phyloP scores from a whole-genome alignment of 2,797 vertebrate species.

The Malacoctenus gilli region DNA sequence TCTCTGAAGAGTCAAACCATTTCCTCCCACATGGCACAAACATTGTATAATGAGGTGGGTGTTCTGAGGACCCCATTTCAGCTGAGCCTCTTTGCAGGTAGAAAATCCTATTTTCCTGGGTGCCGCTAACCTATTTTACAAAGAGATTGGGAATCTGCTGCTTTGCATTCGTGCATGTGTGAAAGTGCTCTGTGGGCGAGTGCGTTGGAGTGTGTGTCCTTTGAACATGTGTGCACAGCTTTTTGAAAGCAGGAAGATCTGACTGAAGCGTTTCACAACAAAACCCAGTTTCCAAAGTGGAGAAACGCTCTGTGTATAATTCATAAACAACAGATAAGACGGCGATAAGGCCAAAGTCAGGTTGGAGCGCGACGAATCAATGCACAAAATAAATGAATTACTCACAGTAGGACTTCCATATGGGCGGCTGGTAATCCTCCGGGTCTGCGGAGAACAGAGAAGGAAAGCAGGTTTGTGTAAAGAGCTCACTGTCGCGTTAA shows the following conservation, averaged over 20 bases:
- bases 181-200: constrained; percentile 40
- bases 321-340: constrained; percentile 8
- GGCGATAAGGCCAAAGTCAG: constrained; percentile 9
- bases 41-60: constrained; percentile 59
- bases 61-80: constrained; percentile 57
- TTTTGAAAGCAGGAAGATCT: constrained; percentile 36
- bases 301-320: constrained; percentile 18
- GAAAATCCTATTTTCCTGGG: constrained; percentile 60
- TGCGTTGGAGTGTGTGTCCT: constrained; percentile 28
- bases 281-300: too few relatives aligned
- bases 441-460: constrained; percentile 87
- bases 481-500: constrained; percentile 32
- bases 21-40: constrained; percentile 56
- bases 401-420: constrained; percentile 99
- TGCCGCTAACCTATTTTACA: constrained; percentile 69
- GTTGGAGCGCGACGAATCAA: too few relatives aligned
- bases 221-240: constrained; percentile 6
- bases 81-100: constrained; percentile 61
- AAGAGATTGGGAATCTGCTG: constrained; percentile 45
- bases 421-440: constrained; percentile 97
- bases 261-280: constrained; percentile 17
- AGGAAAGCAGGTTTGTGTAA: constrained; percentile 42
- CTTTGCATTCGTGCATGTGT: constrained; percentile 48
- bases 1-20: constrained; percentile 38
- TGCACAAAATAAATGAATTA: constrained; percentile 56